Conservation (phyloP, 2,797 vertebrate species). For the Mormyrops boulengeri region DNA sequence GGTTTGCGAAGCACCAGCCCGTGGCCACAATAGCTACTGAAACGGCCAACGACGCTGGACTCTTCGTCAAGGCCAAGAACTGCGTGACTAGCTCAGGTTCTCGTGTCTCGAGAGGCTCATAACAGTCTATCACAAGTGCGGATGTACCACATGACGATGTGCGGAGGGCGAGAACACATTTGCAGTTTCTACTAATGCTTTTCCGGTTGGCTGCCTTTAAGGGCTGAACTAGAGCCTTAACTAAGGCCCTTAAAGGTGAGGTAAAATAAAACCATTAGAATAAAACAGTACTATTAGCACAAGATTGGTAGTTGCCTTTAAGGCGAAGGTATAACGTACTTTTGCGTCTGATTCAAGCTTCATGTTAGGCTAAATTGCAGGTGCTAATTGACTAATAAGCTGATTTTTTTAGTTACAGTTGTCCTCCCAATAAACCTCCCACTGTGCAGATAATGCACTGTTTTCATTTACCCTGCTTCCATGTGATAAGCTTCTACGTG, state of each 20-base stretch:
- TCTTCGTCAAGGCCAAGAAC: not conserved
- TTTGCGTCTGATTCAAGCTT: slow-evolving; percentile 15
- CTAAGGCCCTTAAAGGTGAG: not conserved
- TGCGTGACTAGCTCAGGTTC: not conserved
- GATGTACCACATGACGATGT: not conserved
- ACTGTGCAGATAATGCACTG: not conserved
- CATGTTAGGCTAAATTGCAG: not conserved
- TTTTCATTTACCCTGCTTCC: not conserved
- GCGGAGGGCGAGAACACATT: not conserved
- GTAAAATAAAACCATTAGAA: slow-evolving; percentile 7
- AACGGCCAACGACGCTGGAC: not conserved
- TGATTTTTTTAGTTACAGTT: not conserved
- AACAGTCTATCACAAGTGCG: not conserved
- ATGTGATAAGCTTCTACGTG: not conserved
- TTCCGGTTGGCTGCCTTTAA: not conserved
- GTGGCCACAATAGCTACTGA: not conserved
- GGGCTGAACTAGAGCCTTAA: not conserved
- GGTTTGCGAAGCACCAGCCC: not conserved
- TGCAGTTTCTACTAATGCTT: not conserved
- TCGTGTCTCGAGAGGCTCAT: not conserved
- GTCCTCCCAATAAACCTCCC: not conserved
- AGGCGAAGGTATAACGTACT: not conserved
- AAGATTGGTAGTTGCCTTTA: not conserved
- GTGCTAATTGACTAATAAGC: not conserved
- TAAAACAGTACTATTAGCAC: slow-evolving; percentile 11